Evolutionary conservation across 2,888 invertebrate species (phyloP), one percentile per base, ranked within the genome.

Genomic region (Xylocampa areola): DNA sequence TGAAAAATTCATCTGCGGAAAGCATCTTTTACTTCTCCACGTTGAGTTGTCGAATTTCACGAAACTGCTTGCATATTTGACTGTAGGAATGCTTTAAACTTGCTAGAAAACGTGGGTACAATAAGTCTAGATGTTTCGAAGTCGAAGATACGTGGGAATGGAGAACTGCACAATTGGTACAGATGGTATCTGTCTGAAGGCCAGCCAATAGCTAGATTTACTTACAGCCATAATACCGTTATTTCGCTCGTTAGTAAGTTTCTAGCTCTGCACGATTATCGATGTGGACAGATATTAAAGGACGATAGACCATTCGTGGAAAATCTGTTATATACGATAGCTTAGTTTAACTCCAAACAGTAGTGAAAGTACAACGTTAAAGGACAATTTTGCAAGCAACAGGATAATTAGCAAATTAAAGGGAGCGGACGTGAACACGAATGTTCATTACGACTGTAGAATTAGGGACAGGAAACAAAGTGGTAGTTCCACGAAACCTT

Each of bases 161-260:
- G 59, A 60, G 69, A 64, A 59, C 59, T 58, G 65, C 64, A 79
- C 78, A 73, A 79, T 79, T 81, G 74, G 62, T 64, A 54, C 68
- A 73, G 82, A 81, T 82, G 58, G 58, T 82, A 84, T 83, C 82
- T 47, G 40, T 19, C 63, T 59, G 60, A 66, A 77, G 73, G 70
- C 68, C 49, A 67, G 76, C 66, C 71, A 77, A 76, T 70, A 70
- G 73, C 73, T 76, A 77, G 82, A 84, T 82, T 74, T 79, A 79
- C 75, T 54, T 68, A 73, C 66, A 36, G 45, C 68, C 76, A 80
- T 83, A 75, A 78, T 73, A 79, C 86, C 79, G 84, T 84, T 86
- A 84, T 79, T 82, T 65, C 67, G 82, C 84, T 87, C 81, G 84
- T 88, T 87, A 86, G 80, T 75, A 60, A 64, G 76, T 79, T 77